A percentile compares a stretch with the other conserved stretches of the same genome.
phyloP scores from a whole-genome alignment of 2,113 vertebrate species.

The Mus pahari region DNA sequence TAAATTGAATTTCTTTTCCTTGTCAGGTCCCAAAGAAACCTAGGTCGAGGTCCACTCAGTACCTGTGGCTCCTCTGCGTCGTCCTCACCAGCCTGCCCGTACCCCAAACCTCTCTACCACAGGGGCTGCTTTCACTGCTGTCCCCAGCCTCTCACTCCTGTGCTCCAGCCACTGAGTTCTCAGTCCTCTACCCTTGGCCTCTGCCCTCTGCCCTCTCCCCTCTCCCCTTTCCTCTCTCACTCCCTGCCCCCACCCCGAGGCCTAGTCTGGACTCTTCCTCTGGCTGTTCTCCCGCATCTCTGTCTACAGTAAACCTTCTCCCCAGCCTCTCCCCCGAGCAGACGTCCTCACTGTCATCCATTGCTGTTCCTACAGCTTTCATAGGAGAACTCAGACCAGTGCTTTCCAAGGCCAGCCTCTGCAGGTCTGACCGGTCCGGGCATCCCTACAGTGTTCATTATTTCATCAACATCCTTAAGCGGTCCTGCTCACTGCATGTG shows the following conservation, averaged over 20 bases:
- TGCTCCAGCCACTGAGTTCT: too few species aligned
- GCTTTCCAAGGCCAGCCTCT: neutral
- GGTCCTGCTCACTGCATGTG: neutral
- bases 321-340: neutral
- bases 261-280: too few species aligned
- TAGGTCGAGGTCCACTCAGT: neutral
- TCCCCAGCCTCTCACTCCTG: neutral
- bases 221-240: neutral
- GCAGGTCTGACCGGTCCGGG: neutral
- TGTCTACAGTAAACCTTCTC: neutral
- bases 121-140: neutral
- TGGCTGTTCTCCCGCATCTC: neutral
- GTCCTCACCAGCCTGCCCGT: neutral
- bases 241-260: neutral
- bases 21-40: neutral
- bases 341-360: neutral
- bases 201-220: neutral
- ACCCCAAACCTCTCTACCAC: neutral
- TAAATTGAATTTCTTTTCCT: neutral
- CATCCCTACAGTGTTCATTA: neutral
- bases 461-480: neutral
- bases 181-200: neutral
- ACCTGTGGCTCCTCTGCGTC: too few species aligned
- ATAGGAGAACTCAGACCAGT: neutral
- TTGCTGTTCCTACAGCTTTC: conserved; percentile 1